Evolutionary conservation across 2,797 vertebrate genomes (phyloP).

Genomic region (Artibeus jamaicensis): DNA sequence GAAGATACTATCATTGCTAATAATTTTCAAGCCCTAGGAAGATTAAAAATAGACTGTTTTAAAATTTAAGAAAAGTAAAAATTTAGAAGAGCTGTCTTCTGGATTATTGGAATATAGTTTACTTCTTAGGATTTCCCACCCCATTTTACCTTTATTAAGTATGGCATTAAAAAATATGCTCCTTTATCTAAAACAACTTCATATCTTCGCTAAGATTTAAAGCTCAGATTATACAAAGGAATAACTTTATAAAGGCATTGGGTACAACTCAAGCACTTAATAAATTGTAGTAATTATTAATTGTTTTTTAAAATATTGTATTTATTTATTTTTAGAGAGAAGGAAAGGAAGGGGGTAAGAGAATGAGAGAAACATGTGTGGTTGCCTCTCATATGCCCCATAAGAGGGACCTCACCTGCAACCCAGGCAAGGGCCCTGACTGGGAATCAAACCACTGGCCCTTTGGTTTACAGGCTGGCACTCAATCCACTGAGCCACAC

Average conservation of each 20-base stretch:
- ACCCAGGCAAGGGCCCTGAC: too few species aligned
- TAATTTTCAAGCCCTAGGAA: neutral
- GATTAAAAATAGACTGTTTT: neutral
- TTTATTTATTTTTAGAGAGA: too few species aligned
- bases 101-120: neutral
- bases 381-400: too few species aligned
- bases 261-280: neutral
- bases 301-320: neutral
- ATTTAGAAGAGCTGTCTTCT: neutral
- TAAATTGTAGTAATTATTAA: neutral
- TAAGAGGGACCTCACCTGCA: too few species aligned
- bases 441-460: too few species aligned
- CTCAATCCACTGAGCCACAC: too few species aligned
- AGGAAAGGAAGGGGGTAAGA: too few species aligned
- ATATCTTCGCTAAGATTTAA: neutral
- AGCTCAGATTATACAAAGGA: neutral
- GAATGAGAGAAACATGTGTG: too few species aligned
- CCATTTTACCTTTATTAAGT: neutral
- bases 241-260: neutral
- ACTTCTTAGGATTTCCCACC: neutral
- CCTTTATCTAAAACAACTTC: neutral
- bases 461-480: too few species aligned
- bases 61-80: neutral
- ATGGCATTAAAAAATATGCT: neutral
- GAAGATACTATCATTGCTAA: neutral